Conservation (phyloP, 2,888 invertebrate genomes). For the Tanytarsus gracilentus region DNA sequence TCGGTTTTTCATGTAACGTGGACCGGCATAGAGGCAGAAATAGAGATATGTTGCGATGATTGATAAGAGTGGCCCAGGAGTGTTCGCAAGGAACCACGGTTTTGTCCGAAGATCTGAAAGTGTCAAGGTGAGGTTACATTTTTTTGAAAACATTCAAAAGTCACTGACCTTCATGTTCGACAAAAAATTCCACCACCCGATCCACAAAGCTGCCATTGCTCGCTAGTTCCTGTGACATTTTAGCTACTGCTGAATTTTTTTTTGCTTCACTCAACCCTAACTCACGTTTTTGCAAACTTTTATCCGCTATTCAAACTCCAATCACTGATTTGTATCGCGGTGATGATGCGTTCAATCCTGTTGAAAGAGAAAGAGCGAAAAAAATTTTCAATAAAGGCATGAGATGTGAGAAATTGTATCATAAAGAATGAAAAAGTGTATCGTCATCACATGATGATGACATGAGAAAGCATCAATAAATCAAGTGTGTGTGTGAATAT, state of each 20-base stretch:
- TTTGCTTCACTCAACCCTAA: not conserved
- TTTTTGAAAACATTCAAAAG: not conserved
- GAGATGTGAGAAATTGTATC: not conserved
- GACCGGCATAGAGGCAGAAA: constrained; percentile 71
- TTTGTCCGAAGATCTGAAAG: constrained; percentile 57
- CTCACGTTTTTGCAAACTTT: no score
- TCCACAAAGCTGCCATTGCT: constrained; percentile 33
- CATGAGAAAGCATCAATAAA: constrained; percentile 24
- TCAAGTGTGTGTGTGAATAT: not conserved
- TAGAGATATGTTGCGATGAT: constrained; percentile 62
- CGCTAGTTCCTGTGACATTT: not conserved
- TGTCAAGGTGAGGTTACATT: not conserved
- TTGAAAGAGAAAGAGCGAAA: not conserved
- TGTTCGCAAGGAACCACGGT: constrained; percentile 64
- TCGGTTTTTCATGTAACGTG: constrained; percentile 76
- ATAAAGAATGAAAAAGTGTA: constrained; percentile 14
- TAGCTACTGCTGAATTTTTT: not conserved
- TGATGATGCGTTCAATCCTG: not conserved
- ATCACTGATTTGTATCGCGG: not conserved
- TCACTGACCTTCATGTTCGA: constrained; percentile 41
- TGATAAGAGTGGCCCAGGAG: constrained; percentile 59
- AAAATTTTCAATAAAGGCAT: constrained; percentile 7
- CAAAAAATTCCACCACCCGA: constrained; percentile 42
- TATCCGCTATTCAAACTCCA: no score
- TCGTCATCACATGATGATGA: constrained; percentile 15